These are phyloP conservation scores for Enoplosus armatus DNA, from an alignment of 2,797 vertebrate genomes.

Conservation along the genomic window DNA sequence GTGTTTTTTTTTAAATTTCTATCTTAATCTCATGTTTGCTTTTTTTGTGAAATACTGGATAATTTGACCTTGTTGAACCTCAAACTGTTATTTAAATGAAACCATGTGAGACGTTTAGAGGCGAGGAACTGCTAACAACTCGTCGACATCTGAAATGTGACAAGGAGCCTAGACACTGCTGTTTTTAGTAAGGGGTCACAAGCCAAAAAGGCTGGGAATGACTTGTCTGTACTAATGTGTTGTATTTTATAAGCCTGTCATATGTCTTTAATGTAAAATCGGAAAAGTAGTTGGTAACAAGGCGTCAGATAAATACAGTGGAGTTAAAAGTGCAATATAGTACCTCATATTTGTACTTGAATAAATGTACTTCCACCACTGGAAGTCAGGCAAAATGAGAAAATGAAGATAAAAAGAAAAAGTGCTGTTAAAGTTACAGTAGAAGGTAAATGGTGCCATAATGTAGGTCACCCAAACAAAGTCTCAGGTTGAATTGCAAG, in stretches of 20 bases:
- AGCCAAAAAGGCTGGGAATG: not conserved
- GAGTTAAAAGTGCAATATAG: not conserved
- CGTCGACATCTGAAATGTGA: not conserved
- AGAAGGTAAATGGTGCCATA: conserved; percentile 63
- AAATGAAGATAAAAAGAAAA: conserved; percentile 24
- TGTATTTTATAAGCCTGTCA: not conserved
- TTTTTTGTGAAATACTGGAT: not conserved
- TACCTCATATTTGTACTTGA: too few relatives aligned
- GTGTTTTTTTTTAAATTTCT: not conserved
- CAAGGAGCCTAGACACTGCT: not conserved
- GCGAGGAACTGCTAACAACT: not conserved
- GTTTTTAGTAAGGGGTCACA: not conserved
- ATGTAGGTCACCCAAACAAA: conserved; percentile 83
- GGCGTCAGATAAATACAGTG: not conserved
- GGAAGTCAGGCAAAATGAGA: not conserved
- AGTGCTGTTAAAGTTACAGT: conserved; percentile 43
- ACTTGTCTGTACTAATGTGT: not conserved
- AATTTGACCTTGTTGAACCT: not conserved
- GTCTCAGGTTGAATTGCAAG: conserved; percentile 80
- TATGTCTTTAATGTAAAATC: not conserved
- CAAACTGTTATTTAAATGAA: not conserved
- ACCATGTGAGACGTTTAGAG: not conserved
- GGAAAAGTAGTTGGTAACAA: not conserved
- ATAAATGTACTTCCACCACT: not conserved
- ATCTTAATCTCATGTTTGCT: not conserved